These are phyloP conservation scores for Sebastes schlegelii DNA, from an alignment of 2,113 vertebrate genomes.

Conservation along the genomic window DNA sequence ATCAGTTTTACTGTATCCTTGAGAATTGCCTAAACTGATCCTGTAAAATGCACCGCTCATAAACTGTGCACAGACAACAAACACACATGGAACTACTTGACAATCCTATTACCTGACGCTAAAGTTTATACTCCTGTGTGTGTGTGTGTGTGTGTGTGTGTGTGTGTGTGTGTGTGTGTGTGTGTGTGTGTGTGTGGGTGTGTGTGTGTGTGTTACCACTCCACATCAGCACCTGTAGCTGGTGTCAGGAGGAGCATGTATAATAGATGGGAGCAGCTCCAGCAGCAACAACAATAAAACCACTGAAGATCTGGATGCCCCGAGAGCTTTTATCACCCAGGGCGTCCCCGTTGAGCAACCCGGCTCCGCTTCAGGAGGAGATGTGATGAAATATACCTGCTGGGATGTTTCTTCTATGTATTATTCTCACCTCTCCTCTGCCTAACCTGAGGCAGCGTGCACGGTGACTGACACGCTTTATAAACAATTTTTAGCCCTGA, in stretches of 20 bases:
- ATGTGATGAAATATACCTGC: not conserved
- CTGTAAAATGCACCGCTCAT: conserved; percentile 30
- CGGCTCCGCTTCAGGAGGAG: not conserved
- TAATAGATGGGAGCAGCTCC: not conserved
- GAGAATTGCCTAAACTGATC: conserved; percentile 29
- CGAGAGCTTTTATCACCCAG: not conserved
- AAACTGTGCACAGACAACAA: conserved; percentile 23
- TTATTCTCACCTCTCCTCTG: not conserved
- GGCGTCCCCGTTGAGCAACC: not conserved
- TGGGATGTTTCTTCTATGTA: not conserved
- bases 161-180: not conserved
- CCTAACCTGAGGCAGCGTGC: not conserved
- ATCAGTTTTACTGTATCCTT: conserved; percentile 55
- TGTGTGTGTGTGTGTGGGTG: not conserved
- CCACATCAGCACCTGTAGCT: conserved; percentile 35
- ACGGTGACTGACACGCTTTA: not conserved
- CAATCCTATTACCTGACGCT: conserved; percentile 8
- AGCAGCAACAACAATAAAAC: conserved; percentile 13
- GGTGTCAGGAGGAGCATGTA: not conserved
- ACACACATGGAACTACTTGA: conserved; percentile 20
- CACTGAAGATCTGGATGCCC: not conserved
- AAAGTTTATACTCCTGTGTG: conserved; percentile 12
- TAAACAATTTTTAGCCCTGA: not conserved
- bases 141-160: conserved; percentile 15
- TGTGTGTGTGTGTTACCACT: not conserved